Percentiles rank a stretch among this genome's conserved stretches.
Evolutionary conservation across 2,113 vertebrate genomes (phyloP).

Genomic region (Dromaius novaehollandiae): DNA sequence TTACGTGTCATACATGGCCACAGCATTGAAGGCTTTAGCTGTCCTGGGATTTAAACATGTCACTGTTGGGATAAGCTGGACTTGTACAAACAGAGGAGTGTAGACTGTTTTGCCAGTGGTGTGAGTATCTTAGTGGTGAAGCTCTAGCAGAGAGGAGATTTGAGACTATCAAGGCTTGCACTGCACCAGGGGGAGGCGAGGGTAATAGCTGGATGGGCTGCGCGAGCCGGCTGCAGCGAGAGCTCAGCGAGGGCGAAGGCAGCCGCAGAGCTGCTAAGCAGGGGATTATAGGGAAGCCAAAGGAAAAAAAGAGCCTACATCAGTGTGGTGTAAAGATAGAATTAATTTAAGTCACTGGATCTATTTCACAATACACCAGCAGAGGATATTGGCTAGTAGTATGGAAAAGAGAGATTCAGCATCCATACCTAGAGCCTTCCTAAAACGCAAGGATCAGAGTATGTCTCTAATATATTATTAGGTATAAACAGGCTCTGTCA

Average conservation of each 20-base stretch:
- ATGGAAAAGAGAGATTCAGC: not conserved
- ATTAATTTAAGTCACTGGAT: slow-evolving; percentile 27
- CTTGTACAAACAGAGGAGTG: not conserved
- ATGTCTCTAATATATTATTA: not conserved
- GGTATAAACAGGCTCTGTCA: not conserved
- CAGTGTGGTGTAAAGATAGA: slow-evolving; percentile 6
- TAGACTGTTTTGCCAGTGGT: slow-evolving; percentile 15
- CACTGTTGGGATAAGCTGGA: not conserved
- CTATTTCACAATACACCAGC: not conserved
- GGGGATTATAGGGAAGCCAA: slow-evolving; percentile 16
- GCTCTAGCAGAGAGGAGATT: not conserved
- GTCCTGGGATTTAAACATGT: slow-evolving; percentile 12
- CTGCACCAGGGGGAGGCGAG: not conserved
- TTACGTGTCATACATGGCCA: slow-evolving; percentile 10
- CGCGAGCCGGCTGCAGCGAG: not conserved
- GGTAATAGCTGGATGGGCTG: not conserved
- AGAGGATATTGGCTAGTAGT: not conserved
- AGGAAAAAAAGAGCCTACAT: not conserved
- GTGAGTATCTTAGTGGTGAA: not conserved
- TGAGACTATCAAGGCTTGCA: not conserved
- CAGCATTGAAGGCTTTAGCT: slow-evolving; percentile 37
- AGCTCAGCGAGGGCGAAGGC: not conserved
- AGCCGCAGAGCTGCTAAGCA: not conserved
- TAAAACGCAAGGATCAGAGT: not conserved
- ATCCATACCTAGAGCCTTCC: not conserved